Base-by-base conservation (phyloP, 2,113 vertebrate species). In the Coptodon bakossiorum region DNA sequence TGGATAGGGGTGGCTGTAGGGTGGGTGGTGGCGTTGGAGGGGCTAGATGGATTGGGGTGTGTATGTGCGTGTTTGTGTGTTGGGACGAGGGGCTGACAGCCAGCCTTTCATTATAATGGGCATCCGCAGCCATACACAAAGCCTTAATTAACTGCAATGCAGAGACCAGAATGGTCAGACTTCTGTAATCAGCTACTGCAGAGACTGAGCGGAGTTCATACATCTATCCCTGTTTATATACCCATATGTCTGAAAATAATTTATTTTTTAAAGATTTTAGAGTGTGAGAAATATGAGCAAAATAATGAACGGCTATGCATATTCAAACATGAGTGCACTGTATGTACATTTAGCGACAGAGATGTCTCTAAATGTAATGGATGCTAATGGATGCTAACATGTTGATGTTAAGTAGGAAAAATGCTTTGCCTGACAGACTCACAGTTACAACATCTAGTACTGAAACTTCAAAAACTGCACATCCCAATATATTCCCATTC, bases 111-210 rank as follows among this genome's bases (percentile, higher is more conserved):
- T 92, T 90, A 91, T 36, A 87, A 84, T 7, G 80, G 85, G 19
- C 86, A 86, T 90, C 88, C 53, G n/a, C 12, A 5, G 68, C 45
- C 10, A 56, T 83, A 87, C 56, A 84, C 85, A 85, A 71, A 85
- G 82, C 81, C 81, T 87, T 84, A 92, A 93, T 94, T 90, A 93
- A 93, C 90, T 83, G 84, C 88, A 85, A 81, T 73, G 84, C 68
- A 73, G 90, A 56, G 71, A 80, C 52, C n/a, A 61, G 73, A 79
- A 86, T 68, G 61, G 63, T 86, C 88, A 81, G 80, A 73, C 27
- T 68, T 68, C 80, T 80, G 76, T 38, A 71, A 71, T 48, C 78
- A 87, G 54, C 78, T 10, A 22, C 85, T 80, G 40, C 68, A 89
- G 92, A 68, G 22, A 3, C 31, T 43, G 17, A n/a, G 50, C 12